Evolutionary conservation across 2,888 invertebrate species (phyloP), one percentile per base, ranked within the genome.

Genomic region (Trichogramma dendrolimi): DNA sequence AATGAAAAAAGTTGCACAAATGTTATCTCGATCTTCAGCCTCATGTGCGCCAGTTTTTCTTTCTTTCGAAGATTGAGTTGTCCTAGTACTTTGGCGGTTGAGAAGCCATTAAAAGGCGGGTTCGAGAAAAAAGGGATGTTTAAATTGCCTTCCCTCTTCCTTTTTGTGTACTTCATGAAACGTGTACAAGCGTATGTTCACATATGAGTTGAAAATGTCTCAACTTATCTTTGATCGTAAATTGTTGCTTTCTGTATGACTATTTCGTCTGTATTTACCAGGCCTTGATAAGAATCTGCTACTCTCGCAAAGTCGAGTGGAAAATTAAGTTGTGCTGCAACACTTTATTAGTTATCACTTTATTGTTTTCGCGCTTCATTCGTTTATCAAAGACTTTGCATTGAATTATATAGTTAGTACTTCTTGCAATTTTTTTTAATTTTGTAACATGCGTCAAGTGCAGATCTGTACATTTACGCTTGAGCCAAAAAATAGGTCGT

Each of bases 1-100:
- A 27, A 27, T 27, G 27, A 27, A 27, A 27, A 27, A 27, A 27
- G 27, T 27, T 57, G 64, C 61, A 65, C 69, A 69, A 71, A 72
- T 70, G 71, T 73, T 75, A 75, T 74, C 74, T 69, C 68, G 71
- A 74, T 75, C 73, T 72, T 27, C 27, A 57, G 56, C 63, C 54
- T 57, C 64, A 53, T 46, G 55, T 60, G 43, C 39, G 67, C 62
- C 54, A 64, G 66, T 27, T 27, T 27, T 27, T 27, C 27, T 27
- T 27, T 27, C 27, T 27, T 27, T 27, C 27, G 27, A 47, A 66
- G 62, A 72, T 72, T 71, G 71, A 72, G 69, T 69, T 66, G 70
- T 71, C 68, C 65, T 51, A 55, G 55, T 49, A 54, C 57, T 61
- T 61, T 49, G 61, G 57, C 61, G 61, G 61, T 61, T 56, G 61